A percentile compares a stretch with the other conserved stretches of the same genome.
Conservation (phyloP, 2,113 vertebrate species). For the Desmodus rotundus region DNA sequence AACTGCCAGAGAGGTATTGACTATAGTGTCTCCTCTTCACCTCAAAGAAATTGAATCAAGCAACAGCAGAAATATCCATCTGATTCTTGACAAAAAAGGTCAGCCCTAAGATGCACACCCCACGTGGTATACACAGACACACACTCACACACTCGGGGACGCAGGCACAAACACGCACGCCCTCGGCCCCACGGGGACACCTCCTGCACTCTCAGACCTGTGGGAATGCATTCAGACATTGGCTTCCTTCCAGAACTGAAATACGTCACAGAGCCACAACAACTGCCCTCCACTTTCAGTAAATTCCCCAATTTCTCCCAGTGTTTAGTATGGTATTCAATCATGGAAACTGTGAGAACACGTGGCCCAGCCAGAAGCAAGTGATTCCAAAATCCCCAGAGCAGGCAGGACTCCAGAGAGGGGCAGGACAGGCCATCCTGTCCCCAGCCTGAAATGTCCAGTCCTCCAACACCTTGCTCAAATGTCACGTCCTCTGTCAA, state of each 20-base stretch:
- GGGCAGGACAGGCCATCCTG: neutral
- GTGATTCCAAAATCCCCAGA: neutral
- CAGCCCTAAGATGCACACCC: neutral
- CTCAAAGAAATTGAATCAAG: neutral
- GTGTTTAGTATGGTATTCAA: rapidly evolving
- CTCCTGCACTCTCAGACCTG: neutral
- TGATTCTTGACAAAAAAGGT: neutral
- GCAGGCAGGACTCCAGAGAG: too few relatives aligned
- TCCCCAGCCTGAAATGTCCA: neutral
- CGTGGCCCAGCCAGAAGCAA: neutral
- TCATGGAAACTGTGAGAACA: neutral
- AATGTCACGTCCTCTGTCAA: neutral
- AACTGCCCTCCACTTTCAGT: neutral
- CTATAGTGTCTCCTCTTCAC: neutral
- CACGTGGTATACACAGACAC: neutral
- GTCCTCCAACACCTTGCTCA: neutral
- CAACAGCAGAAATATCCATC: neutral
- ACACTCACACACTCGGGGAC: neutral
- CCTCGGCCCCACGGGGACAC: neutral
- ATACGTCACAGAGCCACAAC: neutral
- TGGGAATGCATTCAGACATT: neutral
- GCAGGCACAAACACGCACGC: too few relatives aligned
- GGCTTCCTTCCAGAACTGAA: neutral
- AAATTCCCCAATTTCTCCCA: neutral
- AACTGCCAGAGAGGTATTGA: neutral